Conservation (phyloP, 2,113 vertebrate species). For the Syrrhaptes paradoxus region DNA sequence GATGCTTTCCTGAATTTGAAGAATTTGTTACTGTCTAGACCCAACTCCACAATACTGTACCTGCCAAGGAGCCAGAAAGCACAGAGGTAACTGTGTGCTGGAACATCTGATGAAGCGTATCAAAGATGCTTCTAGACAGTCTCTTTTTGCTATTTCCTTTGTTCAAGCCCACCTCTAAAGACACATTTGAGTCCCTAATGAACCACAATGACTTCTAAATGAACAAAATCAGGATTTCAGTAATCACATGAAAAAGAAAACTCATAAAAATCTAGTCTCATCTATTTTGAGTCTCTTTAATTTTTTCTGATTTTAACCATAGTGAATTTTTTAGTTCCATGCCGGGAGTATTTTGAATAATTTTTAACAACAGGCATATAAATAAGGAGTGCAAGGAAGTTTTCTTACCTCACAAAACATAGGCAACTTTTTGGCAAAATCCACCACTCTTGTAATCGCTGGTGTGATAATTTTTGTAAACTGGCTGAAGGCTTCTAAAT, state of each 20-base stretch:
- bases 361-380: not conserved
- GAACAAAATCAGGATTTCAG: not conserved
- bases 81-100: not conserved
- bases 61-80: not conserved
- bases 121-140: not conserved
- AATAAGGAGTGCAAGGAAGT: not conserved
- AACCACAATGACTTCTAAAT: not conserved
- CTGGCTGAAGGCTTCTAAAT: constrained; percentile 99
- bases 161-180: not conserved
- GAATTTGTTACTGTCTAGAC: not conserved
- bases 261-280: not conserved
- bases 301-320: not conserved
- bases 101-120: not conserved
- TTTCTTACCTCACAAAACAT: constrained; percentile 98
- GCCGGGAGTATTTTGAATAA: not conserved
- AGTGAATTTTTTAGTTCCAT: not conserved
- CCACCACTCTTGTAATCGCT: constrained; percentile 99
- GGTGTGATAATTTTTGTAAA: constrained; percentile 99
- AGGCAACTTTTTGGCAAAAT: constrained; percentile 99
- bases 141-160: not conserved
- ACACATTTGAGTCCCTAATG: not conserved
- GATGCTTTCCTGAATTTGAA: not conserved
- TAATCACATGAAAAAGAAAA: not conserved
- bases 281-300: not conserved
- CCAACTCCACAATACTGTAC: not conserved